phyloP scores from a whole-genome alignment of 2,888 invertebrate genomes.

The Xestia ashworthii region DNA sequence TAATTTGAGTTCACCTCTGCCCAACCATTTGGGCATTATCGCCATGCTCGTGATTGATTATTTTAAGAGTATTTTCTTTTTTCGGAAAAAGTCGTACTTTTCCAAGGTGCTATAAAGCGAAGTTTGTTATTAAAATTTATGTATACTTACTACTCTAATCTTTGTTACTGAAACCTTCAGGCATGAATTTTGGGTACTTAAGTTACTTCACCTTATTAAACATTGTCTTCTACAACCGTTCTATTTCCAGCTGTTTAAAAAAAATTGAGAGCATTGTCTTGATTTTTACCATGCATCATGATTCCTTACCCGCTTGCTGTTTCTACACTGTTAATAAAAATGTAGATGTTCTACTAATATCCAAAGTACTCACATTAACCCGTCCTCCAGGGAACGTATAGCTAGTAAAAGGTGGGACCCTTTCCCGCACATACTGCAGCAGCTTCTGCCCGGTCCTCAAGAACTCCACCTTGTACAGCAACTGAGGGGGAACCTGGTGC shows the following conservation, averaged over 20 bases:
- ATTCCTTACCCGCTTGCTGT: not conserved
- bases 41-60: not conserved
- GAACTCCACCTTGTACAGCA: conserved; percentile 94
- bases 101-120: not conserved
- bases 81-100: not conserved
- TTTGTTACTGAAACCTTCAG: not conserved
- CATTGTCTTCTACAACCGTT: not conserved
- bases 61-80: too few species aligned
- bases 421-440: conserved; percentile 94
- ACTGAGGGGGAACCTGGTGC: conserved; percentile 94
- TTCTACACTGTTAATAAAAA: not conserved
- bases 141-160: not conserved
- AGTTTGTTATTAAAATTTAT: not conserved
- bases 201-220: not conserved
- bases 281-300: not conserved
- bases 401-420: conserved; percentile 93
- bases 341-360: not conserved
- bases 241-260: not conserved
- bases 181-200: not conserved
- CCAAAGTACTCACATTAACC: conserved; percentile 92
- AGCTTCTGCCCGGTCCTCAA: conserved; percentile 91
- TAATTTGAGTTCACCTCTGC: too few species aligned
- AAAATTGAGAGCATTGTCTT: not conserved
- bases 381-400: conserved; percentile 92
- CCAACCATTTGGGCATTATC: not conserved